phyloP scores from a whole-genome alignment of 2,888 invertebrate species.

The Eilema griseolum region DNA sequence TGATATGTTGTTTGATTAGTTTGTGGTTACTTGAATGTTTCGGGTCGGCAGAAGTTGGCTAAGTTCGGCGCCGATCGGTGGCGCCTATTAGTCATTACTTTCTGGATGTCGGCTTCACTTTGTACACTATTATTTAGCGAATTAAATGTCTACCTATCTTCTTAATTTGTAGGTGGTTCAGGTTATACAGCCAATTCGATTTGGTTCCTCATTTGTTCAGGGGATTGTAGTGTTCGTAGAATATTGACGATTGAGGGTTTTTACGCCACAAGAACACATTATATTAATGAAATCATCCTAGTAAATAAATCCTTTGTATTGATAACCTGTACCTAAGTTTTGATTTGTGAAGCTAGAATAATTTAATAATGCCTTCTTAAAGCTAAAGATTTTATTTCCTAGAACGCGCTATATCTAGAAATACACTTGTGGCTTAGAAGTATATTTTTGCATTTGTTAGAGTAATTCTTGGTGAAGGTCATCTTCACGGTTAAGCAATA shows the following conservation, averaged over 20 bases:
- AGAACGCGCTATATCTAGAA: too few relatives aligned
- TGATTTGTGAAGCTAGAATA: too few relatives aligned
- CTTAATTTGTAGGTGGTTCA: conserved; percentile 40
- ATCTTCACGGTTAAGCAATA: too few relatives aligned
- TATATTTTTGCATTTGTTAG: too few relatives aligned
- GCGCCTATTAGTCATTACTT: conserved; percentile 79
- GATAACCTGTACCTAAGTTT: too few relatives aligned
- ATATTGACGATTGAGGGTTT: conserved; percentile 1
- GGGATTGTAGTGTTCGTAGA: conserved; percentile 26
- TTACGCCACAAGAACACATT: background rate
- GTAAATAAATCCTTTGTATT: background rate
- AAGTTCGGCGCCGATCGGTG: conserved; percentile 67
- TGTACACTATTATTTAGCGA: conserved; percentile 49
- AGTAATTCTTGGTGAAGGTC: too few relatives aligned
- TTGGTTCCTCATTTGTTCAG: conserved; percentile 32
- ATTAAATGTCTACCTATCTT: conserved; percentile 44
- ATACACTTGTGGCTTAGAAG: too few relatives aligned
- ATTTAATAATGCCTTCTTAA: too few relatives aligned
- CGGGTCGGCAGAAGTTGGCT: conserved; percentile 45
- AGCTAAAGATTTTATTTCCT: too few relatives aligned
- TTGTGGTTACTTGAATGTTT: conserved; percentile 71
- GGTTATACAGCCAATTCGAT: conserved; percentile 39
- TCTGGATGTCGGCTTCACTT: conserved; percentile 56
- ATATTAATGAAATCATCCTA: background rate
- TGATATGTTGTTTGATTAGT: conserved; percentile 83